Conservation (phyloP, 2,888 invertebrate species). For the Cordilura impudica region DNA sequence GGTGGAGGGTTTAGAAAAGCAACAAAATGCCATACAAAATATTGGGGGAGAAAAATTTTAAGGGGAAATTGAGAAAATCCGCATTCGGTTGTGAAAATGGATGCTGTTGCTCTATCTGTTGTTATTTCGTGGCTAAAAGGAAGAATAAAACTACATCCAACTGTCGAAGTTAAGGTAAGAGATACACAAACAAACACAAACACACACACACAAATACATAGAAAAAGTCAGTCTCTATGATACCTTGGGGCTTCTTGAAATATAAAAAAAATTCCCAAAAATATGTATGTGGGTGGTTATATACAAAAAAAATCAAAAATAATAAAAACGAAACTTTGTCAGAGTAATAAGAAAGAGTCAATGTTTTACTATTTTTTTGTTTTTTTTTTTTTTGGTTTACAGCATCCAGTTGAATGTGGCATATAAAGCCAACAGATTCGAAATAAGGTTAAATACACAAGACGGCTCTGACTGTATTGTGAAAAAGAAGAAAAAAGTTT, state of each 20-base stretch:
- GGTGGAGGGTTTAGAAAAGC: too few relatives aligned
- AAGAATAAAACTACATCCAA: slow-evolving; percentile 24
- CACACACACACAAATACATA: background rate
- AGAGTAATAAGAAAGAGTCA: slow-evolving; percentile 40
- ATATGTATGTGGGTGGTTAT: slow-evolving; percentile 7
- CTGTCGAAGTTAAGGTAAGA: slow-evolving; percentile 57
- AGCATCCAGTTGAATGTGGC: background rate
- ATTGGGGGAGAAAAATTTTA: background rate
- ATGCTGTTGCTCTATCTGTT: slow-evolving; percentile 46
- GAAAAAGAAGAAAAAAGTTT: slow-evolving; percentile 11
- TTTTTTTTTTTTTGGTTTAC: slow-evolving; percentile 3
- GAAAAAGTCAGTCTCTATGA: slow-evolving; percentile 36
- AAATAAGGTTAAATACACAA: slow-evolving; percentile 50
- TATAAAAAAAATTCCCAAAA: background rate
- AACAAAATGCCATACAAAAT: background rate
- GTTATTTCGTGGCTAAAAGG: slow-evolving; percentile 20
- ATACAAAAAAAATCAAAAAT: background rate
- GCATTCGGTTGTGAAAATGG: slow-evolving; percentile 51
- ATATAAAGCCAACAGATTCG: slow-evolving; percentile 39
- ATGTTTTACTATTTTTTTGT: slow-evolving; percentile 15
- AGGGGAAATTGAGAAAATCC: slow-evolving; percentile 41
- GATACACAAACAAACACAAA: background rate
- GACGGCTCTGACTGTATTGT: slow-evolving; percentile 17
- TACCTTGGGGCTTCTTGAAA: slow-evolving; percentile 38
- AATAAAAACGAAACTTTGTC: background rate